Percentiles rank a stretch among this genome's conserved stretches.
These are phyloP conservation scores for Clamator glandarius DNA, from an alignment of 2,797 vertebrate species.

Conservation along the genomic window DNA sequence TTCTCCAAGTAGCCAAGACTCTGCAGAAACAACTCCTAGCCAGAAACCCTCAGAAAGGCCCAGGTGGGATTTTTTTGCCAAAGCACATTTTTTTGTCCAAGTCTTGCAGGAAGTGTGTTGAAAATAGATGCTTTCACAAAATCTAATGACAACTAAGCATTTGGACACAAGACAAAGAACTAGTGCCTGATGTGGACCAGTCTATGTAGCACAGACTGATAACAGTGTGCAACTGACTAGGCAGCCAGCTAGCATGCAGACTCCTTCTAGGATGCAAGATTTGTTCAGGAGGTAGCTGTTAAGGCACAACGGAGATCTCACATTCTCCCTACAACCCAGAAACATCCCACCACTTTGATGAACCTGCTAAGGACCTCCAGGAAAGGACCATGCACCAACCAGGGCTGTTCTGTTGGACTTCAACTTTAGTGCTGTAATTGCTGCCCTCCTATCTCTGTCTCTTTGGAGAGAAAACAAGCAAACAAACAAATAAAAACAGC, in stretches of 20 bases:
- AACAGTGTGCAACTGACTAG: background rate
- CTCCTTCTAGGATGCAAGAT: background rate
- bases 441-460: background rate
- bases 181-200: background rate
- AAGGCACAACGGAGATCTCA: background rate
- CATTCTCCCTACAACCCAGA: background rate
- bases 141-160: background rate
- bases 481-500: too few species aligned
- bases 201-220: background rate
- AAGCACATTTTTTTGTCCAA: background rate
- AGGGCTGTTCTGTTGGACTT: rapidly evolving
- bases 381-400: background rate
- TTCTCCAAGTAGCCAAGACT: background rate
- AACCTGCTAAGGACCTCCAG: background rate
- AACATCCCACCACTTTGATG: background rate
- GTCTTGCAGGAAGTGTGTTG: rapidly evolving
- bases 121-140: background rate
- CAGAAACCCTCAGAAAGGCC: background rate
- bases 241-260: background rate
- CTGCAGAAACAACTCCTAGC: background rate
- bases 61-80: background rate
- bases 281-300: background rate
- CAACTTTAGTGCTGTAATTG: background rate
- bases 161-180: background rate
- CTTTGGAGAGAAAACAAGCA: background rate